A percentile compares a stretch with the other conserved stretches of the same genome.
Conservation (phyloP, 2,113 vertebrate genomes). For the Suncus etruscus region DNA sequence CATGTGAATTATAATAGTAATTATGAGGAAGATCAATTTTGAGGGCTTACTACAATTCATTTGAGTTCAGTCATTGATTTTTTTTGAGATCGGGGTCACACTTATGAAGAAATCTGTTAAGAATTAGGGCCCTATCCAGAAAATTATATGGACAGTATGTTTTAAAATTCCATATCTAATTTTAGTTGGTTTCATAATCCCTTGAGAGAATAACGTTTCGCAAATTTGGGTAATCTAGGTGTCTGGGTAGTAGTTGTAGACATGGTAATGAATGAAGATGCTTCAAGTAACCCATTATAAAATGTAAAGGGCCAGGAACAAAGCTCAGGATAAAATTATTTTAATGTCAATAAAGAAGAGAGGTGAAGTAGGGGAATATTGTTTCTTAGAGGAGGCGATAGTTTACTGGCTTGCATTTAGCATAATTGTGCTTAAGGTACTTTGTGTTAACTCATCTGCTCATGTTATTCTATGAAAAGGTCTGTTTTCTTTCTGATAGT, state of each 20-base stretch:
- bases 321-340: neutral
- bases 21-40: conserved; percentile 34
- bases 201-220: neutral
- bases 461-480: conserved; percentile 28
- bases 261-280: neutral
- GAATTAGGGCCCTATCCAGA: neutral
- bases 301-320: neutral
- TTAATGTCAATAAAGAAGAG: neutral
- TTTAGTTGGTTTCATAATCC: conserved; percentile 20
- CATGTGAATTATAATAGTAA: conserved; percentile 22
- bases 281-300: neutral
- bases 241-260: neutral
- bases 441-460: conserved; percentile 2
- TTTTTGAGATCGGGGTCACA: neutral
- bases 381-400: neutral
- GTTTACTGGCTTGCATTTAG: neutral
- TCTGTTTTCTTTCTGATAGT: neutral
- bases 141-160: conserved; percentile 5
- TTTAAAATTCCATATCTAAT: neutral
- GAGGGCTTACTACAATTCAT: conserved; percentile 14
- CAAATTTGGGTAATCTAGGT: neutral
- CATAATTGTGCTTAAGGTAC: neutral
- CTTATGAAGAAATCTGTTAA: conserved; percentile 5
- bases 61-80: neutral
- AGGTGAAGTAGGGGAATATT: neutral